A percentile compares a stretch with the other conserved stretches of the same genome.
Evolutionary conservation across 2,888 invertebrate genomes (phyloP).

Genomic region (Agrilus cyanescens): DNA sequence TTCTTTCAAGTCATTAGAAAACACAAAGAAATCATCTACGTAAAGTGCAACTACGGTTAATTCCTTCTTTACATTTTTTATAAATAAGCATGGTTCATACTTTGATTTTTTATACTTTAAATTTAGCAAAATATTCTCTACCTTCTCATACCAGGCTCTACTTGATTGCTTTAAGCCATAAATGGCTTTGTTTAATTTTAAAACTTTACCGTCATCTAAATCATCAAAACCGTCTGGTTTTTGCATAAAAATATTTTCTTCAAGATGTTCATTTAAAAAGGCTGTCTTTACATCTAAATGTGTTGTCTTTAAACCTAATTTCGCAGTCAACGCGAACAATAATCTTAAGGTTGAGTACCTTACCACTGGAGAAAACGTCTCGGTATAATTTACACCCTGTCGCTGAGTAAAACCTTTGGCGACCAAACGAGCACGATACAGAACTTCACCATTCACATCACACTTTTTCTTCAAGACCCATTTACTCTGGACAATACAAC

Average conservation of each 20-base stretch:
- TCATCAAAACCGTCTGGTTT: not conserved
- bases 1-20: too few species aligned
- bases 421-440: not conserved
- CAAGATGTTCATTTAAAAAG: not conserved
- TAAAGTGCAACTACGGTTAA: too few species aligned
- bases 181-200: too few species aligned
- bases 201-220: too few species aligned
- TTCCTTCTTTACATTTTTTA: too few species aligned
- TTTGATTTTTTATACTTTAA: too few species aligned
- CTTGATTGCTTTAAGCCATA: too few species aligned
- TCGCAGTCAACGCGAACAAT: slow-evolving; percentile 1
- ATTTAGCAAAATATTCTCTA: too few species aligned
- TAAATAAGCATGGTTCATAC: too few species aligned
- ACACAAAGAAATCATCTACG: too few species aligned
- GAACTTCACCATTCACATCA: not conserved
- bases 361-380: slow-evolving; percentile 1
- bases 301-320: not conserved
- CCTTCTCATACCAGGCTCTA: too few species aligned
- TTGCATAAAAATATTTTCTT: not conserved
- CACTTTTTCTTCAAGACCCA: slow-evolving; percentile 1
- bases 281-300: slow-evolving; percentile 2
- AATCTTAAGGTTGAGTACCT: slow-evolving; percentile 2
- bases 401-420: not conserved
- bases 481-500: not conserved
- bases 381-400: slow-evolving; percentile 1